Base-by-base conservation (phyloP, 2,888 invertebrate genomes). In the Dasysyrphus tricinctus region DNA sequence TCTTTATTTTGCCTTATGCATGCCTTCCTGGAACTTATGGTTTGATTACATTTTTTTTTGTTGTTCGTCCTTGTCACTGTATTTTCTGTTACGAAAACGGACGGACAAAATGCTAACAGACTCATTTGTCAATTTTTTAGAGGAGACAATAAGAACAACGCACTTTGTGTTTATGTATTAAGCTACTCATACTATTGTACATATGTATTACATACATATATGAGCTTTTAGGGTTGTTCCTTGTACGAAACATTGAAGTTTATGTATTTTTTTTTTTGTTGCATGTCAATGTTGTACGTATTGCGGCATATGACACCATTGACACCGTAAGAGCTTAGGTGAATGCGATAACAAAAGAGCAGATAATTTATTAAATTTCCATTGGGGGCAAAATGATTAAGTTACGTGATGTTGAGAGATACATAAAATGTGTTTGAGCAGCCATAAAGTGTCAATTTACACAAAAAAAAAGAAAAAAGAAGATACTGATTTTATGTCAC, bases 351-450 rank as follows among this genome's bases (percentile, higher is more conserved):
- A 61, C 44, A 72, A 69, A 56, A 44, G 67, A 39, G 67, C 39
- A 57, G 54, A 78, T 81, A 81, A 85, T 85, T 85, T 85, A 85
- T 85, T 78, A 77, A 81, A 81, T 70, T 81, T 81, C 77, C 81
- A 63, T 56, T 63, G 24, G 85, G 77, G 57, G 72, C 9, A 67
- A 81, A 78, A 85, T 85, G 77, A 85, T 85, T 85, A 78, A 85
- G 85, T 81, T 85, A 85, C 85, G 81, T 85, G 81, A 85, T 77
- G 34, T 57, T 7, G 57, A 74, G 77, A 74, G 24, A 56, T 81
- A 24, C 24, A 24, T 24, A 24, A 61, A 85, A 81, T 81, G 16
- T 81, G 56, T 49, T 51, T 32, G 16, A 61, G 14, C 24, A 34
- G 59, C 39, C 32, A 16, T 47, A 61, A 29, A 61, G 59, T 61